These are phyloP conservation scores for Amphipoea lucens DNA, from an alignment of 2,888 invertebrate species.

Conservation along the genomic window DNA sequence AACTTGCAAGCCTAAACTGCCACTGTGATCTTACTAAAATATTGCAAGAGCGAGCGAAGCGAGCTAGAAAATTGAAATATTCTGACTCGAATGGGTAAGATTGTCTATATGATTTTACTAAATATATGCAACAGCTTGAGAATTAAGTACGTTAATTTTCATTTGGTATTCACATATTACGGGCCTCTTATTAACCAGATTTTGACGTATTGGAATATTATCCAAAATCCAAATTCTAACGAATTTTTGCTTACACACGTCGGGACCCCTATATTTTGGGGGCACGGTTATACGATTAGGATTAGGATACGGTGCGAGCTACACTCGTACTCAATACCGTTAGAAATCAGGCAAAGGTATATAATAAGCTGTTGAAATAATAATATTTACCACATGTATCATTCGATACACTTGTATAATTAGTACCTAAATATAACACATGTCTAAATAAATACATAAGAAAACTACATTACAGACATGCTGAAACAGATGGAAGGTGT, in stretches of 20 bases:
- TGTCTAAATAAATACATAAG: constrained; percentile 51
- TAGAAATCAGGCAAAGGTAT: not conserved
- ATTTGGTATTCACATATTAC: not conserved
- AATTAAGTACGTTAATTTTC: not conserved
- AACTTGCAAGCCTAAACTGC: not conserved
- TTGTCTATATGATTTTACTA: not conserved
- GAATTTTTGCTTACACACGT: not conserved
- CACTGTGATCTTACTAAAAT: not conserved
- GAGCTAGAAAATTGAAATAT: not conserved
- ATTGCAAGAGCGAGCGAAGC: not conserved
- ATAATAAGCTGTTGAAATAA: constrained; percentile 12
- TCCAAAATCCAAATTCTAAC: not conserved
- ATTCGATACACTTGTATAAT: constrained; percentile 15
- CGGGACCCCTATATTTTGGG: not conserved
- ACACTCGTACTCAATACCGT: not conserved
- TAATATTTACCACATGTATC: constrained; percentile 20
- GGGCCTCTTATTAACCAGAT: not conserved
- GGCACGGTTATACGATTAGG: not conserved
- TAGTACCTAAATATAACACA: constrained; percentile 12
- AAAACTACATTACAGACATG: constrained; percentile 76
- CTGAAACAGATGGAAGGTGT: constrained; percentile 64
- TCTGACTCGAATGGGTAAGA: not conserved
- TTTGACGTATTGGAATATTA: not conserved
- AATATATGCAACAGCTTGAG: not conserved
- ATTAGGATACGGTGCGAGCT: not conserved